A percentile compares a stretch with the other conserved stretches of the same genome.
Conservation (phyloP, 37 sponge, comb jelly and placozoan species). For the Crambe crambe region DNA sequence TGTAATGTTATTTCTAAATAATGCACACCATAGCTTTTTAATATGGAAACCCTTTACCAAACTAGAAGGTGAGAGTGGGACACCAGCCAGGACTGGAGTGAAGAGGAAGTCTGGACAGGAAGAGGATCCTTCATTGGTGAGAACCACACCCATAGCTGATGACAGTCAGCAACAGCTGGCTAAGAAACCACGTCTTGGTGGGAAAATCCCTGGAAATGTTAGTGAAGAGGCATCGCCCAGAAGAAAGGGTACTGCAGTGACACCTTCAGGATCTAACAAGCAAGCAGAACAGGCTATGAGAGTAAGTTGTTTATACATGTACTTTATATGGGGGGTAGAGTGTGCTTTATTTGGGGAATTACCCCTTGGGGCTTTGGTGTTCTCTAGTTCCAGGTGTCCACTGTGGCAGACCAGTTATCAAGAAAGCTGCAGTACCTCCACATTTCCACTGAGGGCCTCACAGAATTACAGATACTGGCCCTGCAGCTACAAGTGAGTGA, state of each 20-base stretch:
- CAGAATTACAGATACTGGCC: conserved; percentile 35
- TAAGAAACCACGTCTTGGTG: neutral
- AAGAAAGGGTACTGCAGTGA: neutral
- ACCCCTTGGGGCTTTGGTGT: neutral
- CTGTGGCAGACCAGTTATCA: conserved; percentile 45
- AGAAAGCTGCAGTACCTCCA: conserved; percentile 57
- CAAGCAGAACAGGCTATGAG: neutral
- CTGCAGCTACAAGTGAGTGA: conserved; percentile 51
- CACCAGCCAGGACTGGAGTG: neutral
- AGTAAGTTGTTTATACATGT: neutral
- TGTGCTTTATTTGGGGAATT: no score
- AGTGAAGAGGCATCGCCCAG: neutral
- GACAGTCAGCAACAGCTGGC: neutral
- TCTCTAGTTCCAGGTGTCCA: conserved; percentile 50
- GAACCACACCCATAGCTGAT: neutral
- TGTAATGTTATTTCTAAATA: neutral
- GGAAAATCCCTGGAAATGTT: neutral
- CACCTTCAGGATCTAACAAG: no score
- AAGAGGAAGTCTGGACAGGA: neutral
- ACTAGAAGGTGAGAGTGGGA: neutral
- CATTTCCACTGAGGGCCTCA: conserved; percentile 13
- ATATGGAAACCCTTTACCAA: neutral
- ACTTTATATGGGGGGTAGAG: neutral
- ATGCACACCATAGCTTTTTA: neutral
- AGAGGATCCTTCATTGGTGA: neutral